Evolutionary conservation across 2,113 vertebrate species (phyloP).

Genomic region (Riparia riparia): DNA sequence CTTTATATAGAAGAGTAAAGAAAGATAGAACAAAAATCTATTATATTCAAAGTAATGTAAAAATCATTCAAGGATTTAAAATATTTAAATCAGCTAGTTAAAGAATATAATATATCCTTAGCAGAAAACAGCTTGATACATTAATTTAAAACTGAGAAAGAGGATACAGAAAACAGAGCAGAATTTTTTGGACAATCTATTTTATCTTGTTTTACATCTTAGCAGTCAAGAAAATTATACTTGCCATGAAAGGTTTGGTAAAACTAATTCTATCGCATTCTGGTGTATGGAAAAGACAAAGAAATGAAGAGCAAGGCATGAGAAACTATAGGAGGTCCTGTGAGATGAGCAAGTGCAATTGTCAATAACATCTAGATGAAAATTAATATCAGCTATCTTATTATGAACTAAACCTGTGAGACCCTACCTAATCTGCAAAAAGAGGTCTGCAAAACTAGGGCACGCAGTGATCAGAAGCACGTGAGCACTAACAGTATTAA

Average conservation of each 20-base stretch:
- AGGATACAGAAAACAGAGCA: neutral
- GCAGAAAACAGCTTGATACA: neutral
- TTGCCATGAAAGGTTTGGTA: neutral
- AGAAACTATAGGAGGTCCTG: neutral
- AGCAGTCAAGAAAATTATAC: neutral
- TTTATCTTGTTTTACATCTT: neutral
- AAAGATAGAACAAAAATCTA: neutral
- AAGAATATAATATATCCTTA: neutral
- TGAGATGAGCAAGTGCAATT: neutral
- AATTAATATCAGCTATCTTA: neutral
- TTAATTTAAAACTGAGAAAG: neutral
- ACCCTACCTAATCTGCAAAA: neutral
- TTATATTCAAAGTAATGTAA: neutral
- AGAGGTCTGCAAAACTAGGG: neutral
- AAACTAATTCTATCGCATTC: neutral
- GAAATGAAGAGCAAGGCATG: neutral
- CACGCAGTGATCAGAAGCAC: neutral
- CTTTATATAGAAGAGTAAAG: neutral
- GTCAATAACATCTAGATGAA: neutral
- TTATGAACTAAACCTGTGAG: neutral
- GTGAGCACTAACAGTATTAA: neutral
- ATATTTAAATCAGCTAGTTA: neutral
- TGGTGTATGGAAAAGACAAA: neutral
- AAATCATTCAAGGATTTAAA: neutral
- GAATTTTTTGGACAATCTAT: neutral